Evolutionary conservation across 2,888 invertebrate genomes (phyloP), one percentile per base, ranked within the genome.

Genomic region (Clivina fossor): DNA sequence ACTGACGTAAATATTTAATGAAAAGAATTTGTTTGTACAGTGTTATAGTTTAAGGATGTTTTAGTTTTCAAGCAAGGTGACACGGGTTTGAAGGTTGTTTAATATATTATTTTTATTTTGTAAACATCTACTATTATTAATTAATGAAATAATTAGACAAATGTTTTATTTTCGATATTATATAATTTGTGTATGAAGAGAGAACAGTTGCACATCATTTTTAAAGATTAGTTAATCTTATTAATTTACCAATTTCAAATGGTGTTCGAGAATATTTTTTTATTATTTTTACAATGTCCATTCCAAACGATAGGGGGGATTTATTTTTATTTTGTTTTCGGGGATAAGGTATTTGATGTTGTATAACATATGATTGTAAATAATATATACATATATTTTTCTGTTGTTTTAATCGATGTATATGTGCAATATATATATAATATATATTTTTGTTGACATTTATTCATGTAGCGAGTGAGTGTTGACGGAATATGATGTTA

Each of bases 1-100:
- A 41, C 30, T 26, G 32, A 51, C 32, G 51, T 13, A 41, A 18
- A 37, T 33, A 51, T 40, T 28, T 38, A 49, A 13, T 30, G 30
- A 30, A 37, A 50, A 56, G 56, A 37, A 58, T 54, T 63, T 62
- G 61, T 64, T 63, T 62, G 62, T 63, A 63, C 62, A 63, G 63
- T 63, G 59, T 60, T 59, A 58, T 63, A 62, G 63, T 63, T 64
- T 63, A 63, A 43, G 51, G 43, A 20, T 33, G 33, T 26, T 41
- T 51, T 51, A 43, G n/a, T 30, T 41, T 51, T 41, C 30, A 51
- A 26, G 22, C 24, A 53, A 56, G 62, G 58, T 57, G 57, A 62
- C 59, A 62, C 62, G 62, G 62, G 62, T 62, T 58, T 53, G 49
- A 40, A 26, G 49, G 49, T 49, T 49, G 47, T 47, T 47, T 47